Evolutionary conservation across 1,140 invertebrate genomes (phyloP).

Genomic region (Megalopta genalis): DNA sequence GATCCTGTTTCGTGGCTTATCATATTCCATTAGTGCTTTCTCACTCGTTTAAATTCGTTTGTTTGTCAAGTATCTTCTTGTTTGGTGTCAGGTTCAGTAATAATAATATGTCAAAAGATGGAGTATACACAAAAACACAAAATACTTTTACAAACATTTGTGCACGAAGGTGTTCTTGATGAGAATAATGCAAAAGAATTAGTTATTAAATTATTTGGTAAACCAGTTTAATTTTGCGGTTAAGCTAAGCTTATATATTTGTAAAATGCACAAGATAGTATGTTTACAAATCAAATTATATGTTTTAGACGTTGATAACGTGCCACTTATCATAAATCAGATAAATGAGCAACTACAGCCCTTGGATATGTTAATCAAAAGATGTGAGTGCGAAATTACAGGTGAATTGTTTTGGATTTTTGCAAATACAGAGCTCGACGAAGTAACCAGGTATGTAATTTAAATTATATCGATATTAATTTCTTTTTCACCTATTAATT

Average conservation of each 20-base stretch:
- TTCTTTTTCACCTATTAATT: not conserved
- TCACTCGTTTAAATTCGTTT: too few species aligned
- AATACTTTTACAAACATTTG: conserved; percentile 44
- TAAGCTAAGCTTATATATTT: not conserved
- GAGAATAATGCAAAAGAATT: conserved; percentile 36
- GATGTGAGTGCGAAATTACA: conserved; percentile 66
- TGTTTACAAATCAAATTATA: not conserved
- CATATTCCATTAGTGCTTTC: too few species aligned
- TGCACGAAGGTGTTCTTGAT: conserved; percentile 41
- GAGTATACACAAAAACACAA: conserved; percentile 39
- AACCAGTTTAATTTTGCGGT: not conserved
- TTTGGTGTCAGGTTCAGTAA: not conserved
- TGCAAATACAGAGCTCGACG: conserved; percentile 56
- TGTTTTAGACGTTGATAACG: conserved; percentile 42
- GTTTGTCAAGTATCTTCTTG: too few species aligned
- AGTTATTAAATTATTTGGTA: conserved; percentile 52
- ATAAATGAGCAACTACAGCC: conserved; percentile 62
- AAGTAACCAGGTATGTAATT: conserved; percentile 51
- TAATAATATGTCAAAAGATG: conserved; percentile 23
- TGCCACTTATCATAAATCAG: conserved; percentile 13
- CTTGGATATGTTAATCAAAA: conserved; percentile 63
- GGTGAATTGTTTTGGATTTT: conserved; percentile 64
- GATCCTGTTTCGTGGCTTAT: too few species aligned
- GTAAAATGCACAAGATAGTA: too few species aligned
- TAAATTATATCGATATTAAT: not conserved